These are phyloP conservation scores for Cenopis cana DNA, from an alignment of 2,888 invertebrate species.

Conservation along the genomic window DNA sequence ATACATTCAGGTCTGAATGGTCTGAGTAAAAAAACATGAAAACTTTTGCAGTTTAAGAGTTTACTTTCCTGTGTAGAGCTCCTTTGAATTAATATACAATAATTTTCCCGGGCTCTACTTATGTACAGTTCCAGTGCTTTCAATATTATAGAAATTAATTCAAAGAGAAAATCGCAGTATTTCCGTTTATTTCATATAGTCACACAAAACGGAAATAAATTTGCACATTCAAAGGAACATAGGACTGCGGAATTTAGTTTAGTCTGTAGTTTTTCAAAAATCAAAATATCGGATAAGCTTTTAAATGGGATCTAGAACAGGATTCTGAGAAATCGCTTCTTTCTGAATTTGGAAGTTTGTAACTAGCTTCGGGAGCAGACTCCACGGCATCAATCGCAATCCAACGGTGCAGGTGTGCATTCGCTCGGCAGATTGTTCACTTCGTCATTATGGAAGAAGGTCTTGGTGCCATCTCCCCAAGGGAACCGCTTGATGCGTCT, in stretches of 20 bases:
- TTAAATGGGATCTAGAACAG: neutral
- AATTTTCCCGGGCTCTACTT: neutral
- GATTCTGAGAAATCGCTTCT: neutral
- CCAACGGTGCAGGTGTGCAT: conserved; percentile 64
- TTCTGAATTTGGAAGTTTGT: neutral
- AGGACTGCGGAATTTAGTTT: neutral
- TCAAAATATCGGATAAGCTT: neutral
- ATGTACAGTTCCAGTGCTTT: neutral
- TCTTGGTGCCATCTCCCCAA: conserved; percentile 94
- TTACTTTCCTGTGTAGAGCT: no score
- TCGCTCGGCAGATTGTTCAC: conserved; percentile 83
- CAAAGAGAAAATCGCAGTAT: neutral
- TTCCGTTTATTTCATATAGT: neutral
- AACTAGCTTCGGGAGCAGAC: neutral
- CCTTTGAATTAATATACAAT: neutral
- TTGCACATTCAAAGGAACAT: neutral
- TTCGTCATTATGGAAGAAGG: conserved; percentile 93
- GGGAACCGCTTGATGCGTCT: conserved; percentile 93
- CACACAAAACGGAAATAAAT: neutral
- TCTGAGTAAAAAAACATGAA: no score
- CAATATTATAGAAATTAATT: neutral
- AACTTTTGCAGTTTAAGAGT: no score
- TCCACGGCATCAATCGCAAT: conserved; percentile 60
- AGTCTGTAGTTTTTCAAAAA: neutral
- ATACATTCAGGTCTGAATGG: neutral